phyloP scores from a whole-genome alignment of 2,888 invertebrate species.

The Leptura quadrifasciata region DNA sequence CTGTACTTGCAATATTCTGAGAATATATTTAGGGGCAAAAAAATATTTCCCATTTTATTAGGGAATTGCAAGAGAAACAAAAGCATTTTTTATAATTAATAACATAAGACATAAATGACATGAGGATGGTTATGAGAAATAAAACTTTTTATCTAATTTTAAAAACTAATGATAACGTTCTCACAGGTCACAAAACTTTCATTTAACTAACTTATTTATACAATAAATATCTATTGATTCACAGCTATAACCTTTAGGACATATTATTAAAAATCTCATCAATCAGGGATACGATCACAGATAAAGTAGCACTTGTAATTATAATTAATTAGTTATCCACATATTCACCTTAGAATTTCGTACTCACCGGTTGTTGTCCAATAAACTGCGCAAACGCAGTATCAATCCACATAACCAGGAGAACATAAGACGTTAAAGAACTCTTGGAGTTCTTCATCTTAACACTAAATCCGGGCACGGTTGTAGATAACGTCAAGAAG shows the following conservation, averaged over 20 bases:
- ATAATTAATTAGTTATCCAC: not conserved
- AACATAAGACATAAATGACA: too few relatives aligned
- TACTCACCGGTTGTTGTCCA: constrained; percentile 64
- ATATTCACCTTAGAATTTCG: constrained; percentile 34
- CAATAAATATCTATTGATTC: too few relatives aligned
- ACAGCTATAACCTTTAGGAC: not conserved
- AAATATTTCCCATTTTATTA: too few relatives aligned
- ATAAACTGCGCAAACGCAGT: constrained; percentile 66
- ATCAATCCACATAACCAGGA: constrained; percentile 63
- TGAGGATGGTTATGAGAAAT: too few relatives aligned
- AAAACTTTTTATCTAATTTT: too few relatives aligned
- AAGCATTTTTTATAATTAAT: too few relatives aligned
- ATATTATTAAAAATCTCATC: not conserved
- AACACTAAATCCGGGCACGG: constrained; percentile 50
- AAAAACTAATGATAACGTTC: too few relatives aligned
- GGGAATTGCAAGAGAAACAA: too few relatives aligned
- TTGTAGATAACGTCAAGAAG: constrained; percentile 43
- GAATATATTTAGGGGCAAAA: too few relatives aligned
- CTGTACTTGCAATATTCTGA: too few relatives aligned
- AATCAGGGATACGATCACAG: not conserved
- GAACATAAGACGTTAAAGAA: constrained; percentile 63
- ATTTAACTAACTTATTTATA: too few relatives aligned
- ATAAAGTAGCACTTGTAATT: not conserved
- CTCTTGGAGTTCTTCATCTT: constrained; percentile 63
- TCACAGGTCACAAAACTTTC: too few relatives aligned